Percentiles rank a stretch among this genome's conserved stretches.
phyloP scores from a whole-genome alignment of 2,888 invertebrate species.

The Tiliacea aurago region DNA sequence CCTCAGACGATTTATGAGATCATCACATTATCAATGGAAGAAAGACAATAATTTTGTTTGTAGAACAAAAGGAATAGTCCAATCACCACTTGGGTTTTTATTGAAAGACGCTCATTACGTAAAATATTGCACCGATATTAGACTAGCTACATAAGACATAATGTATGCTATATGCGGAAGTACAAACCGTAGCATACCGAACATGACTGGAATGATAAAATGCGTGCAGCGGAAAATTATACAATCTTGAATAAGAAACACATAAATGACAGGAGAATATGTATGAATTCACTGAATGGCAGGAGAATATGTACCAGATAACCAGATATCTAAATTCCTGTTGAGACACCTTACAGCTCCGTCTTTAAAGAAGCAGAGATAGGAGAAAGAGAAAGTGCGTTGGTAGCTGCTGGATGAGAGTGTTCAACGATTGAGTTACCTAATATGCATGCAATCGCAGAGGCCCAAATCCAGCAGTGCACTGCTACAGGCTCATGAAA shows the following conservation, averaged over 20 bases:
- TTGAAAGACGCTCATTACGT: neutral
- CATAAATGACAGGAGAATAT: neutral
- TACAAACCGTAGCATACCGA: constrained; percentile 20
- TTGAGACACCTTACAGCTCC: neutral
- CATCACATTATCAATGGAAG: too few relatives aligned
- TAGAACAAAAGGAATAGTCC: neutral
- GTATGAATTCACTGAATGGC: neutral
- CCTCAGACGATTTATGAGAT: too few relatives aligned
- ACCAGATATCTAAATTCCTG: neutral
- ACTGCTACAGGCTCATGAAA: neutral
- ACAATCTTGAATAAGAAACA: constrained; percentile 26
- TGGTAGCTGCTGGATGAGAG: neutral
- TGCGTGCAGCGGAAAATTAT: constrained; percentile 38
- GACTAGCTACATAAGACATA: constrained; percentile 20
- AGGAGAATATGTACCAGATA: neutral
- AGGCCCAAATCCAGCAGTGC: neutral
- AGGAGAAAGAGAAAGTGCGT: neutral
- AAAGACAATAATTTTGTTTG: constrained; percentile 8
- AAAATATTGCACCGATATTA: neutral
- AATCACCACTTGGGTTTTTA: constrained; percentile 2
- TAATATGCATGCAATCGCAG: neutral
- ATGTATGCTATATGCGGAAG: constrained; percentile 29
- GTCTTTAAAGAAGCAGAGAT: neutral
- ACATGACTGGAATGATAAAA: constrained; percentile 26
- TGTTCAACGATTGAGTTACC: neutral